Percentiles rank a stretch among this genome's conserved stretches.
These are phyloP conservation scores for Apteryx owenii DNA, from an alignment of 2,113 vertebrate species.

Conservation along the genomic window DNA sequence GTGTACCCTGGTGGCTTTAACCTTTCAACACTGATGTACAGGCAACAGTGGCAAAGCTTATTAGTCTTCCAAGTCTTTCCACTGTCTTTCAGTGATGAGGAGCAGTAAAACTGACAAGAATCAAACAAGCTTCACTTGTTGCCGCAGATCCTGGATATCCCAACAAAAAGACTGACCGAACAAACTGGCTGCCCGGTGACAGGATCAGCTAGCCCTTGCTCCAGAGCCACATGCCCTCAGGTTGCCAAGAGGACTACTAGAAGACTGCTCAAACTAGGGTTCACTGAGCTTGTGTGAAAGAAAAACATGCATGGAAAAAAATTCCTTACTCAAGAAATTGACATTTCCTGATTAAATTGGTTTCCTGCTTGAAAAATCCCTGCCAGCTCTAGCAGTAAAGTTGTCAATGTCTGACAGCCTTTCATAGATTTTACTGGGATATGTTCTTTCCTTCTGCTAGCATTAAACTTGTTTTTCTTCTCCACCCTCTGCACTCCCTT, in stretches of 20 bases:
- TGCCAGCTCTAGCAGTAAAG: not conserved
- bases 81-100: not conserved
- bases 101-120: not conserved
- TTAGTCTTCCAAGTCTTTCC: not conserved
- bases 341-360: slow-evolving; percentile 9
- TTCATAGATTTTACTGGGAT: not conserved
- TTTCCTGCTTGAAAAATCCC: slow-evolving; percentile 41
- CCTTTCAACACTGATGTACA: not conserved
- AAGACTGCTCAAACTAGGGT: not conserved
- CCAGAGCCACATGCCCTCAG: not conserved
- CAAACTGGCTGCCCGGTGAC: not conserved
- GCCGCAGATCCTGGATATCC: not conserved
- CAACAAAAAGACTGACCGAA: not conserved
- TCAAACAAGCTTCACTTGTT: not conserved
- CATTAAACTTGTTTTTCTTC: not conserved
- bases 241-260: not conserved
- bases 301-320: not conserved
- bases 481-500: not conserved
- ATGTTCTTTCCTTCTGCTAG: not conserved
- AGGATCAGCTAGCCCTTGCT: not conserved
- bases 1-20: not conserved
- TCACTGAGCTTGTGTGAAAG: not conserved
- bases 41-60: not conserved
- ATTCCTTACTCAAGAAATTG: not conserved
- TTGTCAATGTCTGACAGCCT: not conserved